A percentile compares a stretch with the other conserved stretches of the same genome.
Evolutionary conservation across 2,113 vertebrate species (phyloP).

Genomic region (Megaceryle maxima): DNA sequence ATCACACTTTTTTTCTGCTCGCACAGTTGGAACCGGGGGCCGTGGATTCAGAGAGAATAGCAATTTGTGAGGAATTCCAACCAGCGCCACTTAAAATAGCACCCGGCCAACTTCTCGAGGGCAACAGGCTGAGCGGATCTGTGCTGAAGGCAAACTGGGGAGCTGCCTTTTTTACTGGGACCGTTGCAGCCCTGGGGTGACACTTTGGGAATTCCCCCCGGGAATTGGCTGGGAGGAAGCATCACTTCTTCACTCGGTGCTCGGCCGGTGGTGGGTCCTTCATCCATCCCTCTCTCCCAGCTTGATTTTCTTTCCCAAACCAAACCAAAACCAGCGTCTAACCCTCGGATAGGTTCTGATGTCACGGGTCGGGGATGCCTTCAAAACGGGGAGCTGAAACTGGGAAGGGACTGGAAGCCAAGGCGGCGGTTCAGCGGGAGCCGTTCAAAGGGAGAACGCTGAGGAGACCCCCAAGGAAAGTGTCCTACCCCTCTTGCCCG

Average conservation of each 20-base stretch:
- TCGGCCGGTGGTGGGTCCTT: neutral
- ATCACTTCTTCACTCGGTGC: neutral
- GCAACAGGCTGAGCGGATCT: neutral
- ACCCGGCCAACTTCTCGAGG: conserved; percentile 26
- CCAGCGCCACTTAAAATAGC: conserved; percentile 48
- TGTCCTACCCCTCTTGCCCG: neutral
- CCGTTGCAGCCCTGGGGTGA: accelerated
- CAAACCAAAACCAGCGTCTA: neutral
- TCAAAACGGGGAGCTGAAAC: neutral
- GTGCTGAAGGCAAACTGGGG: neutral
- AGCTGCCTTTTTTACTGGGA: neutral
- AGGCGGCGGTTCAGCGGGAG: neutral
- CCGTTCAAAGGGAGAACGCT: neutral
- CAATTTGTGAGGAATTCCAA: conserved; percentile 57
- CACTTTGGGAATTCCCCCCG: neutral
- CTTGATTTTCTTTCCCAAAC: neutral
- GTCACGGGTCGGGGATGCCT: neutral
- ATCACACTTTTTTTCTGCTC: conserved; percentile 19
- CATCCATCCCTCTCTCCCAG: neutral
- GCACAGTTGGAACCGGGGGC: neutral
- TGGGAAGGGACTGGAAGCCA: neutral
- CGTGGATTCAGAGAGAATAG: conserved; percentile 13
- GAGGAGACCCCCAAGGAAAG: neutral
- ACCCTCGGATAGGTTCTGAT: neutral
- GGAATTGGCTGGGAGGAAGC: neutral